Evolutionary conservation across 1,140 invertebrate genomes (phyloP).

Genomic region (Bombus sibiricus): DNA sequence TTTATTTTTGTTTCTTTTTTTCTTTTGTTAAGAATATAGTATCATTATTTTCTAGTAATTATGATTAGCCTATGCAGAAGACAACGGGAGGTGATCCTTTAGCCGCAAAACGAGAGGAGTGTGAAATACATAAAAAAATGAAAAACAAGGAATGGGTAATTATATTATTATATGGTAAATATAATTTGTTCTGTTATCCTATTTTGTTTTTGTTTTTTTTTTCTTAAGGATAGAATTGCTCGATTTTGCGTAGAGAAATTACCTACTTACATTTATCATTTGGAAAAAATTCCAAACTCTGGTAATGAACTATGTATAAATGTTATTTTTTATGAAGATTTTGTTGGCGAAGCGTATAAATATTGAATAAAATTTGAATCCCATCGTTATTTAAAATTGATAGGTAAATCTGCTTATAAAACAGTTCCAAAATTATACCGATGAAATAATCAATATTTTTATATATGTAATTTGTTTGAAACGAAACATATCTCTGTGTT

Average conservation of each 20-base stretch:
- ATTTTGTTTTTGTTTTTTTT: too few relatives aligned
- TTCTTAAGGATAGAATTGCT: neutral
- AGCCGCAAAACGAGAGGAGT: too few relatives aligned
- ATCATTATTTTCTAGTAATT: too few relatives aligned
- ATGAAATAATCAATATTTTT: neutral
- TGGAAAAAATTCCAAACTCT: neutral
- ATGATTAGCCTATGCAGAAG: too few relatives aligned
- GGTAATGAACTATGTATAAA: neutral
- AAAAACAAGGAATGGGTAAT: too few relatives aligned
- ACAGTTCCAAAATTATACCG: neutral
- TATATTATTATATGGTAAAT: too few relatives aligned
- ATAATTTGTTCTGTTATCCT: too few relatives aligned
- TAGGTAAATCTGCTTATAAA: slow-evolving; percentile 1
- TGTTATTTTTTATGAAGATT: neutral
- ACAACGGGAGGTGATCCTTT: too few relatives aligned
- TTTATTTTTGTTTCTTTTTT: too few relatives aligned
- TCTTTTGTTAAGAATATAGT: too few relatives aligned
- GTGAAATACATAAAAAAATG: too few relatives aligned
- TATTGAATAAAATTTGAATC: neutral
- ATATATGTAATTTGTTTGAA: neutral
- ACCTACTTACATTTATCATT: neutral
- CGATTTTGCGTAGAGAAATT: neutral
- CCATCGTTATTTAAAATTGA: neutral
- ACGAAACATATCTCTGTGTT: neutral
- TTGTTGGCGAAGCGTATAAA: neutral